Conservation (phyloP, 2,113 vertebrate genomes). For the Regulus satrapa region DNA sequence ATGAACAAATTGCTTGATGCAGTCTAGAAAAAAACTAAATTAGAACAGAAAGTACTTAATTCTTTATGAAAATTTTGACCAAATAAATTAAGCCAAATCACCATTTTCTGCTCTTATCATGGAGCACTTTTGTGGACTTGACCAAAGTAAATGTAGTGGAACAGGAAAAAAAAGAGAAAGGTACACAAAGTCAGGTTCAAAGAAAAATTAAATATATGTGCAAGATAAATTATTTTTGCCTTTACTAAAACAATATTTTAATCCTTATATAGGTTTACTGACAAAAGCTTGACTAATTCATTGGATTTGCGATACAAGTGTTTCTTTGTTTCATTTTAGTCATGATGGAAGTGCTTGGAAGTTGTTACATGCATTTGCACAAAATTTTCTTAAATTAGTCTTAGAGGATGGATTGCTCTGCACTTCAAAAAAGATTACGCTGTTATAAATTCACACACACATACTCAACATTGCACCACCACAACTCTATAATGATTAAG, state of each 20-base stretch:
- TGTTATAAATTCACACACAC: neutral
- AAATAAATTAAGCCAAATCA: neutral
- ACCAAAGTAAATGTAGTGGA: neutral
- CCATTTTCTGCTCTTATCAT: neutral
- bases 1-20: neutral
- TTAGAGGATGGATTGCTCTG: neutral
- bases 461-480: neutral
- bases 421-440: neutral
- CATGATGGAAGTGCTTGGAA: neutral
- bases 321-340: constrained; percentile 2
- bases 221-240: neutral
- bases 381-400: neutral
- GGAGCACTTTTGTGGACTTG: neutral
- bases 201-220: neutral
- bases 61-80: neutral
- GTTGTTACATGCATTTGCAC: neutral
- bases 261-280: neutral
- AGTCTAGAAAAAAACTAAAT: neutral
- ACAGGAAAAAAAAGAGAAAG: neutral
- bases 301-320: neutral
- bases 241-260: constrained; percentile 6
- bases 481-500: accelerated
- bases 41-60: neutral
- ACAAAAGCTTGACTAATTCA: neutral
- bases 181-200: neutral